Percentiles rank a stretch among this genome's conserved stretches.
phyloP scores from a whole-genome alignment of 2,888 invertebrate genomes.

The Mycalesis mineus region DNA sequence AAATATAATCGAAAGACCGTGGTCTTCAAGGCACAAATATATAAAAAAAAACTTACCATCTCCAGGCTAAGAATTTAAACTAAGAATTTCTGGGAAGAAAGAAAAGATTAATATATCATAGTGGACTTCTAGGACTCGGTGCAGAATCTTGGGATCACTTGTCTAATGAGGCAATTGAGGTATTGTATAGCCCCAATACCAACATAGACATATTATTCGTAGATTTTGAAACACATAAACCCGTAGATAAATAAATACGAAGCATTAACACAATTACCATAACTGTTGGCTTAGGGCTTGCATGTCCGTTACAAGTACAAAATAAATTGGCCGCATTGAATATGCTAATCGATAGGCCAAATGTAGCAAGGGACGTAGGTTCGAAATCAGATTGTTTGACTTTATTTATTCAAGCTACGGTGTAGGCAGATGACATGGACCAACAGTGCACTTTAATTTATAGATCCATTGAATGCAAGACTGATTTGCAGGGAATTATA shows the following conservation, averaged over 20 bases:
- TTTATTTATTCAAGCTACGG: neutral
- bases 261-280: slow-evolving; percentile 4
- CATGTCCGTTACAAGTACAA: neutral
- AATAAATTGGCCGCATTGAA: slow-evolving; percentile 14
- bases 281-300: neutral
- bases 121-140: too few species aligned
- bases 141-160: too few species aligned
- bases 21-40: too few species aligned
- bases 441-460: slow-evolving; percentile 3
- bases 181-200: too few species aligned
- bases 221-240: too few species aligned
- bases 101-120: too few species aligned
- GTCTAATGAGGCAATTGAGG: too few species aligned
- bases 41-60: too few species aligned
- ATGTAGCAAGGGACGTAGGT: slow-evolving; percentile 15
- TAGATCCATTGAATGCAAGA: slow-evolving; percentile 1
- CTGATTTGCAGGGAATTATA: neutral
- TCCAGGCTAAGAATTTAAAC: too few species aligned
- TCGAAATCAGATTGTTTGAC: neutral
- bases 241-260: neutral
- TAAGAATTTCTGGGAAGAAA: too few species aligned
- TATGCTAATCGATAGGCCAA: slow-evolving; percentile 24
- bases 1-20: too few species aligned
- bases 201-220: too few species aligned
- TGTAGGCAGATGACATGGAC: slow-evolving; percentile 13